phyloP scores from a whole-genome alignment of 2,113 vertebrate genomes.

The Zonotrichia leucophrys region DNA sequence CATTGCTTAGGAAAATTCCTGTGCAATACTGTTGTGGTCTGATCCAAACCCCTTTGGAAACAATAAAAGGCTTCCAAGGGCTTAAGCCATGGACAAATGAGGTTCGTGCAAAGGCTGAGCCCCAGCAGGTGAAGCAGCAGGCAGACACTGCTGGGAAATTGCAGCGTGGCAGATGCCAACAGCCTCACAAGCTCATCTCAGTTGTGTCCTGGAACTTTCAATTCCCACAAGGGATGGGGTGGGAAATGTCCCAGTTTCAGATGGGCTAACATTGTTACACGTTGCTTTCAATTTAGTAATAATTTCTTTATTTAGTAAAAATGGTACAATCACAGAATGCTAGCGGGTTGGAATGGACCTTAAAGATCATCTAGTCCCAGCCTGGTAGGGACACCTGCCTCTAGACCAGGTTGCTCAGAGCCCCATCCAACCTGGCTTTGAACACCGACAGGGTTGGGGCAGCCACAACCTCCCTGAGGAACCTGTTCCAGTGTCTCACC shows the following conservation, averaged over 20 bases:
- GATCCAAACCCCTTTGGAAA: background rate
- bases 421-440: background rate
- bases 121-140: background rate
- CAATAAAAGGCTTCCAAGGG: background rate
- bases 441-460: background rate
- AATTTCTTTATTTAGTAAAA: background rate
- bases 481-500: background rate
- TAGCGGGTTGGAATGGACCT: background rate
- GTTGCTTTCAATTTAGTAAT: background rate
- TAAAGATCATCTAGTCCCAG: background rate
- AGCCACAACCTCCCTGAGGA: background rate
- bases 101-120: background rate
- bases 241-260: background rate
- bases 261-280: fast-evolving
- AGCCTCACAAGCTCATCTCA: fast-evolving
- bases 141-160: fast-evolving
- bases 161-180: background rate
- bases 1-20: background rate
- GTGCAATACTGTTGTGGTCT: background rate
- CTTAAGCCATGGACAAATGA: background rate
- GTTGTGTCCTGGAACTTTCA: background rate
- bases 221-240: background rate
- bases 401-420: background rate
- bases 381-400: background rate
- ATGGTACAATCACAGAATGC: background rate